Percentiles rank a stretch among this genome's conserved stretches.
These are phyloP conservation scores for Monoplex corrugatus DNA, from an alignment of 2,888 invertebrate genomes.

Conservation along the genomic window DNA sequence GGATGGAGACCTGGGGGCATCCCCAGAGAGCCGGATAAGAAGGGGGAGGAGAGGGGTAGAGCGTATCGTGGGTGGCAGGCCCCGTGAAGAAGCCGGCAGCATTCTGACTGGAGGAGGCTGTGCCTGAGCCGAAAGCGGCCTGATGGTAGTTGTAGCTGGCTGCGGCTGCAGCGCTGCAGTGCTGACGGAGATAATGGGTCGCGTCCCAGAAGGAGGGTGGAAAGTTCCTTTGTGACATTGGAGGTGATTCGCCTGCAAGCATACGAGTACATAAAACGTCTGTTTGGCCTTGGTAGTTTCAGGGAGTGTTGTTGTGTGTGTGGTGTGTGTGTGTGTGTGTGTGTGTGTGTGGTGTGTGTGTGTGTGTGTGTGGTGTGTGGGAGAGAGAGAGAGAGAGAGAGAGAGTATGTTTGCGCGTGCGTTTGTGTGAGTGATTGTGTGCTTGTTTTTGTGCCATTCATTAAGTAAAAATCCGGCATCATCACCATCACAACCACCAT, in stretches of 20 bases:
- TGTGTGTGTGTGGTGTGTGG: no score
- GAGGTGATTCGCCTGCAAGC: neutral
- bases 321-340: neutral
- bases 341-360: neutral
- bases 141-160: neutral
- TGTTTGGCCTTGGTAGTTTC: no score
- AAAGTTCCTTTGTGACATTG: slow-evolving; percentile 39
- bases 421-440: no score
- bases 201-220: slow-evolving; percentile 45
- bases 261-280: no score
- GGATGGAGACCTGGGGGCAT: neutral
- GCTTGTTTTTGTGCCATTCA: no score
- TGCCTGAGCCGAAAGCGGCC: neutral
- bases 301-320: neutral
- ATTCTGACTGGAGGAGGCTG: neutral
- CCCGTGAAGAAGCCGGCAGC: neutral
- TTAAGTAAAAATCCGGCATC: no score
- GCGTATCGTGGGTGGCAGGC: neutral
- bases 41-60: slow-evolving; percentile 32
- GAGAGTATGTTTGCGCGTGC: neutral
- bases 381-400: neutral
- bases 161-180: neutral
- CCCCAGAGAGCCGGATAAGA: slow-evolving; percentile 12
- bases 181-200: neutral
- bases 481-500: no score